Conservation (phyloP, 2,113 vertebrate genomes). For the Silurus meridionalis region DNA sequence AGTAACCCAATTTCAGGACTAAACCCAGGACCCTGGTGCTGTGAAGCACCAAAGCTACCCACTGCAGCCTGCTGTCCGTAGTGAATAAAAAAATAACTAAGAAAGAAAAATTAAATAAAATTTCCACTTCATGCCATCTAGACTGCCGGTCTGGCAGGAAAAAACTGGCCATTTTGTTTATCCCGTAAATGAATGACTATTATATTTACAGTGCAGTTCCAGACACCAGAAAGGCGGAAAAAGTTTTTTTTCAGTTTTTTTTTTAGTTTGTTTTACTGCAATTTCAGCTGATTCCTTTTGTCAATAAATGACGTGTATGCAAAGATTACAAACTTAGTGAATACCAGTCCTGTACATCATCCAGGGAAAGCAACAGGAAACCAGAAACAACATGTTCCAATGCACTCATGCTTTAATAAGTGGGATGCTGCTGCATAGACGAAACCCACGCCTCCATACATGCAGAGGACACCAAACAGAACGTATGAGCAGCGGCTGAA, state of each 20-base stretch:
- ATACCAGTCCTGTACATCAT: slow-evolving; percentile 54
- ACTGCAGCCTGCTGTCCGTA: neutral
- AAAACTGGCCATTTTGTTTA: slow-evolving; percentile 67
- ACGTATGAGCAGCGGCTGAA: slow-evolving; percentile 45
- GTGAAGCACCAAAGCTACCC: neutral
- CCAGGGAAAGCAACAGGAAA: slow-evolving; percentile 52
- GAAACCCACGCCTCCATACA: slow-evolving; percentile 22
- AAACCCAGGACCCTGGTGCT: neutral
- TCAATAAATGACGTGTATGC: slow-evolving; percentile 63
- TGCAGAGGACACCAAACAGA: slow-evolving; percentile 31
- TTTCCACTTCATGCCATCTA: slow-evolving; percentile 63
- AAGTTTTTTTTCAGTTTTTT: slow-evolving; percentile 45
- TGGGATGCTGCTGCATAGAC: slow-evolving; percentile 34
- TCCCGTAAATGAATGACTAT: slow-evolving; percentile 66
- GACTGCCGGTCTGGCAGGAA: slow-evolving; percentile 62
- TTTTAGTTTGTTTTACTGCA: slow-evolving; percentile 45
- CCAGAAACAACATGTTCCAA: slow-evolving; percentile 54
- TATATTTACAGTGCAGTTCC: slow-evolving; percentile 58
- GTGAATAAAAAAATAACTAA: neutral
- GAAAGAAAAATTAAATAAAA: slow-evolving; percentile 31
- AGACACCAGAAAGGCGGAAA: slow-evolving; percentile 55
- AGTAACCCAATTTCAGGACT: neutral
- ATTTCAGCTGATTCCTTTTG: slow-evolving; percentile 58
- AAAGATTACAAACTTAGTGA: slow-evolving; percentile 59
- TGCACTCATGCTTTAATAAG: slow-evolving; percentile 54